phyloP scores from a whole-genome alignment of 2,113 vertebrate species.

The pig (Sus scrofa) region T2T-Sscrofa CM000820.6:19114501-19115000 shows the following conservation, averaged over 20 bases:
- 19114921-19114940: not conserved
- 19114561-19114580: not conserved
- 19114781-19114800: not conserved
- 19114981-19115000: constrained; percentile 47
- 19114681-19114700: not conserved
- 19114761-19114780: not conserved
- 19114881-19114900: constrained; percentile 27
- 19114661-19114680: not conserved
- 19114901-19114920: not conserved
- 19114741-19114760: not conserved
- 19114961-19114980: not conserved
- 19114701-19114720: not conserved
- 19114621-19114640: not conserved
- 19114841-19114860: not conserved
- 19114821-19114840: not conserved
- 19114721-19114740: not conserved
- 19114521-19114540: not conserved
- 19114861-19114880: not conserved
- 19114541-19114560: not conserved
- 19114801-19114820: not conserved
- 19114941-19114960: not conserved
- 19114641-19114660: not conserved
- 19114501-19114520: not conserved
- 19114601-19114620: not conserved
- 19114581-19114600: not conserved